Evolutionary conservation across 2,113 vertebrate species (phyloP).

Genomic region (Halichoeres trimaculatus): DNA sequence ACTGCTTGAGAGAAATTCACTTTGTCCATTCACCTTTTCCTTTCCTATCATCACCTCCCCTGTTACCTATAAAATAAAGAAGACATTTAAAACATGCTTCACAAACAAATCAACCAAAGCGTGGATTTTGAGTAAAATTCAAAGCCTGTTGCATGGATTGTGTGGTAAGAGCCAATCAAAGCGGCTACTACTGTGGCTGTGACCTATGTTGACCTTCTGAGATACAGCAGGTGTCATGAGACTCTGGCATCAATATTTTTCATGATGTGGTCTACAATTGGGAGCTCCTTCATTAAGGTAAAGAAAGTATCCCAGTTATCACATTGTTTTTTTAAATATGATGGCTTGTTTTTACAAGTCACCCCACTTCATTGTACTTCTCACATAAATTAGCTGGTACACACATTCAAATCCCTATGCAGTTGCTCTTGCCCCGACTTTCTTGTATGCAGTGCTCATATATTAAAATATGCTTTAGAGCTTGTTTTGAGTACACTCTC

Average conservation of each 20-base stretch:
- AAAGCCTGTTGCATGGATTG: background rate
- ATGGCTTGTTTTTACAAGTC: background rate
- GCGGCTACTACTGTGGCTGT: too few relatives aligned
- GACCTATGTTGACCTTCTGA: too few relatives aligned
- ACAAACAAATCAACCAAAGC: background rate
- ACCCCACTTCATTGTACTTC: background rate
- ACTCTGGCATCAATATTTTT: too few relatives aligned
- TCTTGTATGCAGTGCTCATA: background rate
- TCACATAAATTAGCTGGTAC: background rate
- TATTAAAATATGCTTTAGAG: constrained; percentile 13
- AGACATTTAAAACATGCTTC: constrained; percentile 1
- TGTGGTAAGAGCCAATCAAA: too few relatives aligned
- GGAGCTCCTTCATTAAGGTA: too few relatives aligned
- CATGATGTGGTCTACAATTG: too few relatives aligned
- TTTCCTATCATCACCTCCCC: background rate
- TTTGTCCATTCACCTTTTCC: background rate
- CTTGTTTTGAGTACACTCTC: background rate
- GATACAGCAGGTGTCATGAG: too few relatives aligned
- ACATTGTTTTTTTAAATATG: background rate
- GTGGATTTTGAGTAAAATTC: background rate
- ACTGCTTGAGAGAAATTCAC: background rate
- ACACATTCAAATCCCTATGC: background rate
- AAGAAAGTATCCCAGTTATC: too few relatives aligned
- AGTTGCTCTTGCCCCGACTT: background rate
- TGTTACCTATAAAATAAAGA: constrained; percentile 5